Conservation (phyloP, 2,888 invertebrate species). For the Orthonevra nobilis region DNA sequence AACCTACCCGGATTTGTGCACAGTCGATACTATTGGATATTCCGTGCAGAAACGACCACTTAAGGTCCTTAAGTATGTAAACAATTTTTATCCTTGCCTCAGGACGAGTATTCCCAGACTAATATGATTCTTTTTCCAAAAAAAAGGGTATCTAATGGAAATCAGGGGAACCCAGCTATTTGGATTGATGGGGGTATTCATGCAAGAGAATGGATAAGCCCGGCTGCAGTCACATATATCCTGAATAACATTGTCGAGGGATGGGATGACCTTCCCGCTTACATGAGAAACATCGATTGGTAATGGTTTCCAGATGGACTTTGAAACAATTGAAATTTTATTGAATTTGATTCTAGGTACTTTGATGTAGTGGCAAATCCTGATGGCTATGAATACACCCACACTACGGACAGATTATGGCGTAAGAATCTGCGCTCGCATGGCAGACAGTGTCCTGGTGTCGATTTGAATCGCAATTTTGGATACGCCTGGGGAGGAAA, state of each 20-base stretch:
- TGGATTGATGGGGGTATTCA: constrained; percentile 92
- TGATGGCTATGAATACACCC: constrained; percentile 94
- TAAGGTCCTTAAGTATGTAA: constrained; percentile 83
- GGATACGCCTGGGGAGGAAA: constrained; percentile 93
- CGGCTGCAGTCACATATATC: constrained; percentile 88
- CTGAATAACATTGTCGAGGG: constrained; percentile 86
- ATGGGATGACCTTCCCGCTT: constrained; percentile 84
- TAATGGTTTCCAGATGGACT: constrained; percentile 75
- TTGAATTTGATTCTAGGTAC: constrained; percentile 81
- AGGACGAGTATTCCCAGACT: no score
- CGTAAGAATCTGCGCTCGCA: constrained; percentile 86
- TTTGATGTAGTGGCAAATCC: constrained; percentile 89
- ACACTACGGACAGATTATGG: constrained; percentile 91
- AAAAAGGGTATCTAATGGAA: constrained; percentile 88
- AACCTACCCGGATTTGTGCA: constrained; percentile 87
- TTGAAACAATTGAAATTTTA: constrained; percentile 13
- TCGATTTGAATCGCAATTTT: constrained; percentile 93
- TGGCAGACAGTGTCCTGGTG: constrained; percentile 85
- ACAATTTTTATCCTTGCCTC: no score
- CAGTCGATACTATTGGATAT: constrained; percentile 87
- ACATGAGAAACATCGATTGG: constrained; percentile 91
- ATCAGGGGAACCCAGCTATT: constrained; percentile 83
- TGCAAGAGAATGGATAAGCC: constrained; percentile 94
- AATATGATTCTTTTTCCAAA: no score
- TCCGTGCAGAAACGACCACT: constrained; percentile 88